Base-by-base conservation (phyloP, 1,140 invertebrate genomes). In the Drosophila prosaltans region DNA sequence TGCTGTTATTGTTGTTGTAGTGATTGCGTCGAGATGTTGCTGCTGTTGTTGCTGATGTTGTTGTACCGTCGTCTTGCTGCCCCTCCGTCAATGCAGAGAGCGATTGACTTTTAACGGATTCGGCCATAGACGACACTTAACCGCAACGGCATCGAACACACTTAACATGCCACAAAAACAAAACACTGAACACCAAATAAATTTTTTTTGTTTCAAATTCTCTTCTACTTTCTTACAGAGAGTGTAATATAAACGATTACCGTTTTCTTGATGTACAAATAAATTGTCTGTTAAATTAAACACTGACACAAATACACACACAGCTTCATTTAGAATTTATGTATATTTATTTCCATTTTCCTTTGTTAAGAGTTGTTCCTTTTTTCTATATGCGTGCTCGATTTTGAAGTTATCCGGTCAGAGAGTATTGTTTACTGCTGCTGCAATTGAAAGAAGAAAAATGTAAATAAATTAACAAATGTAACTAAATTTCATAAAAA, bases 21-120 rank as follows among this genome's bases (percentile, higher is more conserved):
- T 54, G 64, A 62, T 77, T 54, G 43, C 62, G 55, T 72, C 74
- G 55, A 24, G 32, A 40, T 67, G 74, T 74, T 51, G 51, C 45
- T 69, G 75, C 54, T 1, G 68, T 21, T 66, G 64, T 36, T 64
- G 80, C 69, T 69, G 79, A 45, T 72, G 71, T 76, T 77, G 64
- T 69, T 68, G 69, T 83, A 77, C 73, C 90, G 72, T 81, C 90
- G 82, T 80, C 82, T 85, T 90, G 79, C 80, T 92, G 91, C 91
- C 92, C 92, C 92, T 92, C 92, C 92, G 91, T 92, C 92, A 92
- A 89, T 92, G 91, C 92, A 92, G 92, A 92, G 92, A 92, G 92
- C 92, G 90, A 91, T 85, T 92, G 88, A 89, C 89, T 90, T 90
- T 90, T 92, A 92, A 89, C 91, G 90, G 90, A 92, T 89, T 92